Base-by-base conservation (phyloP, 2,888 invertebrate species). In the Catocala nupta region DNA sequence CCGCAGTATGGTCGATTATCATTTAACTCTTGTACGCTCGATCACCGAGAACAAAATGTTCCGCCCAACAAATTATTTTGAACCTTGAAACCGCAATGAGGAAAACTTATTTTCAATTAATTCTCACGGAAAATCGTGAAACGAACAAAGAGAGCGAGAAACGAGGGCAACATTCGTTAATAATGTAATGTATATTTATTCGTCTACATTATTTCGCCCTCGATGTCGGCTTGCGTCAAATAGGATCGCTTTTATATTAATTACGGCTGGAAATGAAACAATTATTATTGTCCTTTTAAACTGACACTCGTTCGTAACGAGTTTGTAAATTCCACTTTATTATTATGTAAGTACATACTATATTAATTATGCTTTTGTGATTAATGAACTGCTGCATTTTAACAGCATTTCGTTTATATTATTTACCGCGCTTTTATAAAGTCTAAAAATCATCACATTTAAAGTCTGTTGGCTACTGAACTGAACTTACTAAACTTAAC, bases 171-270 rank as follows among this genome's bases (percentile, higher is more conserved):
- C 93, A 92, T 93, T 93, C 91, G 93, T 93, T 94, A 93, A 94
- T 93, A 93, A 93, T 92, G 92, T 93, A 93, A 93, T 92, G 91
- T 92, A 91, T 93, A 92, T 93, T 92, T 92, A 92, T 92, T 93
- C 90, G 86, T 90, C 86, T 90, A 91, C 90, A 89, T 92, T 92
- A 92, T 89, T 92, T 87, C 80, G 84, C 81, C 81, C 83, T 85
- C 81, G 82, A 87, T 86, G 87, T 87, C 85, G 87, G 86, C 81
- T 84, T 85, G 84, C 83, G 85, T 85, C 82, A 87, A 89, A 87
- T 88, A 82, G 81, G 75, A 81, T 84, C 73, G 81, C 80, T 83
- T 87, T 89, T 82, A 84, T 85, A 84, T 82, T 88, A 86, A 83
- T 82, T 84, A 81, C 73, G 68, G 39, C 65, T 74, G 68, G 63